Conservation (phyloP, 1,140 invertebrate species). For the Drosophila pruinosa region DNA sequence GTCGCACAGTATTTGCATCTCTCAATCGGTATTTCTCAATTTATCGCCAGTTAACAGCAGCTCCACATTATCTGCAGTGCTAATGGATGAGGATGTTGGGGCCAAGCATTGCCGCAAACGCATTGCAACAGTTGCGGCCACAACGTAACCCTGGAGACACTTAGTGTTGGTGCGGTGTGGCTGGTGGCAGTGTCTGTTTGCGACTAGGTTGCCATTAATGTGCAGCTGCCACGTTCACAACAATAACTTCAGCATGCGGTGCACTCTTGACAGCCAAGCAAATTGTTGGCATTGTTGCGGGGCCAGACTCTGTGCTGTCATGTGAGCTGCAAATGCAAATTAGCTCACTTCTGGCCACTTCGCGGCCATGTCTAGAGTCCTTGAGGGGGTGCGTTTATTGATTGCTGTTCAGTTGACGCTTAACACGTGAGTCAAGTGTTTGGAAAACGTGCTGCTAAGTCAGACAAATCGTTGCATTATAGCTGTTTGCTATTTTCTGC, state of each 20-base stretch:
- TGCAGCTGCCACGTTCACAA: conserved; percentile 54
- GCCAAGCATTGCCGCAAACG: conserved; percentile 10
- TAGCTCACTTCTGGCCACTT: conserved; percentile 55
- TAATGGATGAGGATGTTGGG: conserved; percentile 27
- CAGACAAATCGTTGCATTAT: conserved; percentile 21
- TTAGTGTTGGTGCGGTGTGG: conserved; percentile 25
- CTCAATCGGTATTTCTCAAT: not conserved
- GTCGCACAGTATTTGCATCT: too few species aligned
- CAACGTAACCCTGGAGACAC: conserved; percentile 5
- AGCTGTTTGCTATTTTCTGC: conserved; percentile 1
- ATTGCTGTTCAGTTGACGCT: conserved; percentile 47
- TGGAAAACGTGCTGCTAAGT: conserved; percentile 22
- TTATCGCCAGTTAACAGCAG: not conserved
- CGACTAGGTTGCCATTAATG: conserved; percentile 41
- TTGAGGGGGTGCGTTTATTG: conserved; percentile 58
- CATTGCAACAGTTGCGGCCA: conserved; percentile 14
- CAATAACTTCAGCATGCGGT: conserved; percentile 8
- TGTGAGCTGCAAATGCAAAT: conserved; percentile 50
- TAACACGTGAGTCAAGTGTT: conserved; percentile 17
- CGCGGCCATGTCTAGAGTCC: conserved; percentile 26
- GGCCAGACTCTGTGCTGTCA: not conserved
- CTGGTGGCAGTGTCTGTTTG: conserved; percentile 1
- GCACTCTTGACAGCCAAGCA: conserved; percentile 31
- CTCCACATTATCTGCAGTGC: conserved; percentile 21
- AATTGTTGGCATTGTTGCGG: conserved; percentile 46